Evolutionary conservation across 2,113 vertebrate genomes (phyloP), one percentile per base, ranked within the genome.

Genomic region (Paratilapia polleni): DNA sequence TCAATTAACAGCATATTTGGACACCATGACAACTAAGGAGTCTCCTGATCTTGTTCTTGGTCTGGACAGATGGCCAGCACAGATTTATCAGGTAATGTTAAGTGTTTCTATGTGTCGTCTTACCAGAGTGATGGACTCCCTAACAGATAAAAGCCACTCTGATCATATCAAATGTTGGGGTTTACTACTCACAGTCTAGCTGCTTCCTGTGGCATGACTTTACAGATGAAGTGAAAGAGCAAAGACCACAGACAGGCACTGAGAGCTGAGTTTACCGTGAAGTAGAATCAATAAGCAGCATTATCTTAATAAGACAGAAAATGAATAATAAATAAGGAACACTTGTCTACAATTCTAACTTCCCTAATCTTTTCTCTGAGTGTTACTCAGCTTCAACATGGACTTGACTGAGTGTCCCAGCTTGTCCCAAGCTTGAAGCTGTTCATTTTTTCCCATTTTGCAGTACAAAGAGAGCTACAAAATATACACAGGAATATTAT

Each of bases 141-240:
- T 36, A 59, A 60, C 20, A 49, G 63, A 79, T 82, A 61, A 74
- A 66, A 68, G 17, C 36, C 22, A 7, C 68, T 34, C 26, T 15
- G 79, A 85, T 79, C 41, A 11, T 75, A 79, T 84, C 14, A 52
- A 52, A 62, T 26, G 5, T 49, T 13, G 15, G n/a, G 5, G 52
- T 68, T 59, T 60, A 79, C 14, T 2, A 4, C 66, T 49, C 43
- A 19, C 68, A 17, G 26, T 26, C 31, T 9, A 28, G 28, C 63
- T 41, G 81, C 78, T 70, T 84, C 47, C 82, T 1, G 82, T 12
- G 47, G 73, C 8, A 43, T 6, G 59, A 75, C 56, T 28, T 64
- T 22, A 49, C 52, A 56, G 34, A 52, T 24, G 68, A 13, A 20
- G 78, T 41, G 22, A 77, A 36, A 58, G 24, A 80, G 36, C 6